A percentile compares a stretch with the other conserved stretches of the same genome.
phyloP scores from a whole-genome alignment of 2,888 invertebrate species.

The Linnaemya tessellans region DNA sequence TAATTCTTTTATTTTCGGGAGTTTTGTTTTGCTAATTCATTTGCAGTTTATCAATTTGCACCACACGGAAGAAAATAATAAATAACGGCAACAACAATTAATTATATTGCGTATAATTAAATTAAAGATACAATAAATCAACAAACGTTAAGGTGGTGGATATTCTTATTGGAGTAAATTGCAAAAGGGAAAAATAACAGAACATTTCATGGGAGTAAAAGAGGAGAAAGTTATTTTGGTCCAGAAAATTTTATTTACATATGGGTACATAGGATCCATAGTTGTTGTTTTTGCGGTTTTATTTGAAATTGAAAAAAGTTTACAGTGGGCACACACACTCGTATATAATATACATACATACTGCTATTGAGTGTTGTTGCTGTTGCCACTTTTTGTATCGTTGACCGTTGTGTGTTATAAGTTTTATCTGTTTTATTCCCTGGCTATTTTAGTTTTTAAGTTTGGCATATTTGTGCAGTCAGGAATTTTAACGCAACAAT shows the following conservation, averaged over 20 bases:
- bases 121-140: not conserved
- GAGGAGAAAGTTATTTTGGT: constrained; percentile 66
- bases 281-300: constrained; percentile 1
- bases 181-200: not conserved
- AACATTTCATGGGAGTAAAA: not conserved
- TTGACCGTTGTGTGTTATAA: not conserved
- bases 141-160: not conserved
- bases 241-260: constrained; percentile 32
- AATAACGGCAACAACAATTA: not conserved
- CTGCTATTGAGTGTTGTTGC: constrained; percentile 19
- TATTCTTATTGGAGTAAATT: not conserved
- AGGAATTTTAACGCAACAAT: constrained; percentile 24
- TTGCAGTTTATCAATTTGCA: not conserved
- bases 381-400: not conserved
- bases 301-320: not conserved
- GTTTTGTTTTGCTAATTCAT: constrained; percentile 21
- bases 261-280: not conserved
- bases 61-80: constrained; percentile 3
- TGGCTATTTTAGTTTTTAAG: constrained; percentile 9
- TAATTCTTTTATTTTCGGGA: not conserved
- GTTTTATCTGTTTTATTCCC: constrained; percentile 5
- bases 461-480: constrained; percentile 31
- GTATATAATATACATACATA: not conserved
- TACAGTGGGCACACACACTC: not conserved
- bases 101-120: constrained; percentile 9